Evolutionary conservation across 2,797 vertebrate genomes (phyloP).

Genomic region (Odontamblyopus rebecca): DNA sequence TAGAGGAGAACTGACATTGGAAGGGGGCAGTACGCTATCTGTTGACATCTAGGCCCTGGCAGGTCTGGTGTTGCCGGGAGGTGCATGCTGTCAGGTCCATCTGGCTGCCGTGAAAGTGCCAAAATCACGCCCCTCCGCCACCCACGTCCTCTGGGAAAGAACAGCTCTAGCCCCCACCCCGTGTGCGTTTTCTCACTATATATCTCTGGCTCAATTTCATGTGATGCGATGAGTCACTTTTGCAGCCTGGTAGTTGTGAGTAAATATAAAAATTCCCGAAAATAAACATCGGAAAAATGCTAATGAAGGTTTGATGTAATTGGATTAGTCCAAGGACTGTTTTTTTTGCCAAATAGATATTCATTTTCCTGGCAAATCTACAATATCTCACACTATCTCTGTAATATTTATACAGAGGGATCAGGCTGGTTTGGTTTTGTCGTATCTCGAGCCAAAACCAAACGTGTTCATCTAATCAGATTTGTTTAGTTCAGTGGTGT

Average conservation of each 20-base stretch:
- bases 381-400: too few species aligned
- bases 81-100: conserved; percentile 59
- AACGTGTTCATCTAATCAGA: too few species aligned
- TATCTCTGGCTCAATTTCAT: neutral
- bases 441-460: too few species aligned
- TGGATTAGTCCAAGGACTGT: neutral
- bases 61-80: conserved; percentile 33
- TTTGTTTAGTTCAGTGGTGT: too few species aligned
- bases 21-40: conserved; percentile 12
- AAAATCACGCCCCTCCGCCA: conserved; percentile 30
- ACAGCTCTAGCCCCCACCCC: neutral
- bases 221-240: neutral
- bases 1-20: neutral
- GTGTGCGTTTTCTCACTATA: neutral
- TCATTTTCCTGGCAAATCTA: too few species aligned
- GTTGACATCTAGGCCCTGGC: conserved; percentile 38
- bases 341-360: neutral
- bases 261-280: neutral
- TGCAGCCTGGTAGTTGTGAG: neutral
- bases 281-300: neutral
- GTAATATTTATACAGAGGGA: too few species aligned
- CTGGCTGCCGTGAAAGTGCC: conserved; percentile 40
- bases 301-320: neutral
- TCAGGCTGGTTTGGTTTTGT: too few species aligned
- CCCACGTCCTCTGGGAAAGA: conserved; percentile 23